phyloP scores from a whole-genome alignment of 2,113 vertebrate species.

The Oryctolagus cuniculus region mOryCun1.1 NC_091433.1:68531501-68532000 shows the following conservation, averaged over 20 bases:
- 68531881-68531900: not conserved
- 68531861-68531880: not conserved
- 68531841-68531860: not conserved
- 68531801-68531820: not conserved
- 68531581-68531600: not conserved
- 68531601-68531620: not conserved
- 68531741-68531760: not conserved
- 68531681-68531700: not conserved
- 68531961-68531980: not conserved
- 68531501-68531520: not conserved
- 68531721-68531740: not conserved
- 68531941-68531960: not conserved
- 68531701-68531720: not conserved
- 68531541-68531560: not conserved
- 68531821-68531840: not conserved
- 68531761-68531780: not conserved
- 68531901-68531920: not conserved
- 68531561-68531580: not conserved
- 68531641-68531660: not conserved
- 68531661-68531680: not conserved
- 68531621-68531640: not conserved
- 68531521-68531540: not conserved
- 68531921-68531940: not conserved
- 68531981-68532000: not conserved
- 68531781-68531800: not conserved